Percentiles rank a stretch among this genome's conserved stretches.
Conservation (phyloP, 2,113 vertebrate genomes). For the Psammodynastes pulverulentus region DNA sequence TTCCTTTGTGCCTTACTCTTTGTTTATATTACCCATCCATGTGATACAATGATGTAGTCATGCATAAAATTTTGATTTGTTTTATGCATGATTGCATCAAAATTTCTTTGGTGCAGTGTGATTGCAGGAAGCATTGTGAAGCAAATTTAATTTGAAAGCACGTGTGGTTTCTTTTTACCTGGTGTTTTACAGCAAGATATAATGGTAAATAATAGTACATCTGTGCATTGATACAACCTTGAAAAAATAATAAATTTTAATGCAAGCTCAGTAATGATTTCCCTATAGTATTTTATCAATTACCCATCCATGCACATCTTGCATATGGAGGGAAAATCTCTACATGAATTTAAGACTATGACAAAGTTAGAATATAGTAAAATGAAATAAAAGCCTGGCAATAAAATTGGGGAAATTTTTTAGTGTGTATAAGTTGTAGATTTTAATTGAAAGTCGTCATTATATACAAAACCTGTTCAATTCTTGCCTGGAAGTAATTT, state of each 20-base stretch:
- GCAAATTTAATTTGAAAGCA: not conserved
- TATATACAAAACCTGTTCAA: not conserved
- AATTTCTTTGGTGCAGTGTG: not conserved
- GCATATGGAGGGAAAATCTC: not conserved
- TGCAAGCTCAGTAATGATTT: not conserved
- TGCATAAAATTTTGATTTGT: not conserved
- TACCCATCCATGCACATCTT: not conserved
- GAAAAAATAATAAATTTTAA: not conserved
- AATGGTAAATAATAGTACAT: not conserved
- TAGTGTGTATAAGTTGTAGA: not conserved
- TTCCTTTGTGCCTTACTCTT: not conserved
- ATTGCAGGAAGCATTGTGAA: not conserved
- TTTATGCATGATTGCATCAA: not conserved
- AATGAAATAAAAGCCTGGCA: not conserved
- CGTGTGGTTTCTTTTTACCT: not conserved
- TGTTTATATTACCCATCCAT: not conserved
- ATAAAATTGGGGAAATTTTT: not conserved
- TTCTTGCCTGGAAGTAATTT: not conserved
- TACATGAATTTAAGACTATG: not conserved
- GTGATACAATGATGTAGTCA: not conserved
- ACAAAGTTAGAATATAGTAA: not conserved
- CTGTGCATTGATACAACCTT: not conserved
- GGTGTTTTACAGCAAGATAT: not conserved
- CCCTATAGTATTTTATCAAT: not conserved
- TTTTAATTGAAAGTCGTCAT: not conserved